phyloP scores from a whole-genome alignment of 2,797 vertebrate species.

The Pogonophryne albipinna region DNA sequence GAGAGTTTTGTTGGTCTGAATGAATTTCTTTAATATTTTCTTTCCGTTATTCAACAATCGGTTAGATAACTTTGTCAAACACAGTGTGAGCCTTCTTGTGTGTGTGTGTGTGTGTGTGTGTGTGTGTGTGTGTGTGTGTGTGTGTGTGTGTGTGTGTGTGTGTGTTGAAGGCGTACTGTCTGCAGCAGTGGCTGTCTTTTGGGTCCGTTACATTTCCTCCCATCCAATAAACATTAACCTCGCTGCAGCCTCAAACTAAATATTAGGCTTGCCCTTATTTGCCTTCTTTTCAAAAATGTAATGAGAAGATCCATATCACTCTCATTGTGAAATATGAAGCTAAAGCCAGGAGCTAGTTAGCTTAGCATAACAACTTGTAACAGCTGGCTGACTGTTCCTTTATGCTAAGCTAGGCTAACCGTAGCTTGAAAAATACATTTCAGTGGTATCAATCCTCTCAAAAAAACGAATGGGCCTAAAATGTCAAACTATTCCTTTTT shows the following conservation, averaged over 20 bases:
- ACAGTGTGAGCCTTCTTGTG: slow-evolving; percentile 22
- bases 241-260: no score
- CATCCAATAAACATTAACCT: no score
- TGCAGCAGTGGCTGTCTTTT: no score
- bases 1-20: neutral
- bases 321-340: neutral
- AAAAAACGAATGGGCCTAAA: neutral
- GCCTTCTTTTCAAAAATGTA: neutral
- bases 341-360: neutral
- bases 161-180: no score
- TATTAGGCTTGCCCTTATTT: no score
- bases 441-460: neutral
- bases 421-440: no score
- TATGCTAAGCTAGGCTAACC: no score
- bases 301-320: neutral
- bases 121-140: no score
- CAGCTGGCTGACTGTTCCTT: no score
- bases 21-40: slow-evolving; percentile 3
- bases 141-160: no score
- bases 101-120: slow-evolving; percentile 28
- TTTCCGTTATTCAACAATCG: slow-evolving; percentile 54
- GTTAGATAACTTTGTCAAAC: slow-evolving; percentile 61
- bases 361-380: neutral
- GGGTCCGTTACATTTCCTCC: no score
- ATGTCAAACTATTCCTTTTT: neutral